Base-by-base conservation (phyloP, 2,888 invertebrate genomes). In the Tetropium fuscum region DNA sequence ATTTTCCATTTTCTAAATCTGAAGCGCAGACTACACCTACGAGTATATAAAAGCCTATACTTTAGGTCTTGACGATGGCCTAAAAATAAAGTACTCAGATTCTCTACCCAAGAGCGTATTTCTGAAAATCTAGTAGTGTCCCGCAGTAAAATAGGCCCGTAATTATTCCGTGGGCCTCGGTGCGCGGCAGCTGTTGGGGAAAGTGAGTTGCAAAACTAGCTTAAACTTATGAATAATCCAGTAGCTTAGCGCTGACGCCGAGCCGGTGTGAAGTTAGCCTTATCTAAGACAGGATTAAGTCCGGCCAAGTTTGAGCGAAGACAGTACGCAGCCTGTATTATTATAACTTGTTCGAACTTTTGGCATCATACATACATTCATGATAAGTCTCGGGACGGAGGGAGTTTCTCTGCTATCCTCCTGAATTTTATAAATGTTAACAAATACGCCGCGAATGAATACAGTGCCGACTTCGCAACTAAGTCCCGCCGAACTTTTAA, bases 141-240 rank as follows among this genome's bases (percentile, higher is more conserved):
- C n/a, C n/a, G n/a, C n/a, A n/a, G n/a, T n/a, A n/a, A n/a, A n/a
- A 44, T 27, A 2, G 16, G 20, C 27, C 44, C 16, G 44, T 4
- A 27, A 30, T 16, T 15, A 13, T 15, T 10, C 34, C 65, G 44
- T 10, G 8, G 15, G 27, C 10, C 16, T 10, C 7, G 11, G 22
- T 13, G 25, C 34, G 13, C 18, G 71, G 64, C 70, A 71, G 71
- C 73, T 70, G n/a, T n/a, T n/a, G 74, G 69, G 61, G 77, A 77
- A 78, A 78, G 77, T 77, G 78, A 77, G 76, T 78, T 78, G 74
- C 77, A 74, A 78, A 79, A 58, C 77, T 76, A 74, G 77, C 78
- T 78, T 74, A 78, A 68, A 80, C 78, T 80, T 77, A 80, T 80
- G 79, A 80, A 79, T 80, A 80, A 80, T 80, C 80, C 78, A 76